phyloP scores from a whole-genome alignment of 2,797 vertebrate species.

The Hemitrygon akajei region DNA sequence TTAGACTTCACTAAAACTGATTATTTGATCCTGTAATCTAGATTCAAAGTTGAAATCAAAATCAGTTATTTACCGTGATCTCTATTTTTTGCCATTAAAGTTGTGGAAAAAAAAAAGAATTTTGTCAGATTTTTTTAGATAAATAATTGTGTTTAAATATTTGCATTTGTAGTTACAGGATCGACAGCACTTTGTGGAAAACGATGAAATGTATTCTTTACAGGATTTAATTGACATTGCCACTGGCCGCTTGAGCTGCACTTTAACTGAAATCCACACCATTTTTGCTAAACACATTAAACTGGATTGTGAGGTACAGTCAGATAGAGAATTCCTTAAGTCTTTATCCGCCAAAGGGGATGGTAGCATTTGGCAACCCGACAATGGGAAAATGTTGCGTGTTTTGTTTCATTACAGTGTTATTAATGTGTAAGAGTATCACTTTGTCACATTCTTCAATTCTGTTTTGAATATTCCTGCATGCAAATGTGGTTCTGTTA shows the following conservation, averaged over 20 bases:
- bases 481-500: not conserved
- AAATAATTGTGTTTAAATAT: not conserved
- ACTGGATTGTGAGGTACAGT: conserved; percentile 85
- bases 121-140: too few species aligned
- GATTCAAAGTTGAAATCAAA: not conserved
- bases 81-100: not conserved
- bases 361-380: not conserved
- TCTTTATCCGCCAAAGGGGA: not conserved
- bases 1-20: conserved; percentile 46
- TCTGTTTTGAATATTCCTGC: not conserved
- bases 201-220: conserved; percentile 94
- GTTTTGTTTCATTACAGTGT: not conserved
- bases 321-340: not conserved
- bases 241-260: conserved; percentile 78
- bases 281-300: conserved; percentile 98
- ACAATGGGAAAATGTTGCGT: not conserved
- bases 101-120: not conserved
- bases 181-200: conserved; percentile 96
- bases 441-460: not conserved
- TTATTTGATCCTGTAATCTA: not conserved
- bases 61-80: not conserved
- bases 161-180: conserved; percentile 74
- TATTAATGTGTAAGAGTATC: not conserved
- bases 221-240: conserved; percentile 88
- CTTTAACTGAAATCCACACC: conserved; percentile 88